Evolutionary conservation across 2,888 invertebrate species (phyloP), one percentile per base, ranked within the genome.

Genomic region (Azorinus chamasolen): DNA sequence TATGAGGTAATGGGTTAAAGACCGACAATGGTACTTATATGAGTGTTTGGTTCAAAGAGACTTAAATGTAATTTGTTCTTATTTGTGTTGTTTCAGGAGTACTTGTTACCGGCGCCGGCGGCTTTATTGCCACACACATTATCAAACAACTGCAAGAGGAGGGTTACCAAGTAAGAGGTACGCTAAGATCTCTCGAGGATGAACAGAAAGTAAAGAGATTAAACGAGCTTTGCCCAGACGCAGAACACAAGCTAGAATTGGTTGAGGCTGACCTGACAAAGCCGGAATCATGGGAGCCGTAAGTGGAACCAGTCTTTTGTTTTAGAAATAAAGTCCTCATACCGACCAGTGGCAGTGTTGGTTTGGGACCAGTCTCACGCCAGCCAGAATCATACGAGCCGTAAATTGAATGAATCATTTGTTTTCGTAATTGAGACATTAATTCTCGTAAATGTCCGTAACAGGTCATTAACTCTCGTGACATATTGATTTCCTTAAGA

Each of bases 71-170:
- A n/a, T 32, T 32, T 32, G 4, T 4, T 32, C 32, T 32, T 32
- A 10, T 32, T 27, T 45, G 66, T 58, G 16, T 62, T 22, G 43
- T 81, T 76, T 16, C 73, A 85, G 83, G 77, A 83, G 94, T 94
- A 63, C 88, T 94, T 65, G 94, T 94, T 46, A 94, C 94, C 24
- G 94, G 94, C 37, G 94, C 94, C 1, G 93, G 93, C 22, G 94
- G 94, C 58, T 94, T 92, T 87, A 90, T 94, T 61, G 94, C 93
- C 24, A 90, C 93, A 16, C 94, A 94, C 82, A 92, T 94, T 59
- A 93, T 94, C 22, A 91, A 93, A 77, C 92, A 93, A 78, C 90
- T 94, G 27, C 92, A 93, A 73, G 92, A 93, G 61, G 92, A 92
- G 53, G 94, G 94, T 1, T 94, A 94, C 87, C 83, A 87, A 59